phyloP scores from a whole-genome alignment of 2,113 vertebrate species.

The Clarias magur region DNA sequence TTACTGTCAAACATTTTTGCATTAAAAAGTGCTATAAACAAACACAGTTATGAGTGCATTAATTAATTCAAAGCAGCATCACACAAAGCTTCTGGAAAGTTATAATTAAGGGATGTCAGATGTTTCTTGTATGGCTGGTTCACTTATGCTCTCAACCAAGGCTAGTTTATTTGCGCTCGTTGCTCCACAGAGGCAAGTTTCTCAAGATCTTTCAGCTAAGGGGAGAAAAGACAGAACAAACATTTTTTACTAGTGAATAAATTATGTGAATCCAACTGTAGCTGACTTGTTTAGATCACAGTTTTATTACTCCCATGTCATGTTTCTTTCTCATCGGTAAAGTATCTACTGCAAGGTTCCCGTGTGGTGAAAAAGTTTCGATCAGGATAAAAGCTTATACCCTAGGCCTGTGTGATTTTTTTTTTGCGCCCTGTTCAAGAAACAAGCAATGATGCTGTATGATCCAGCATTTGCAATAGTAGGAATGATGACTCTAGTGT shows the following conservation, averaged over 20 bases:
- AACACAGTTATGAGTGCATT: neutral
- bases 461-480: neutral
- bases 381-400: constrained; percentile 30
- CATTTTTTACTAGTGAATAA: neutral
- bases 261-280: neutral
- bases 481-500: neutral
- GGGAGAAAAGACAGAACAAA: constrained; percentile 35
- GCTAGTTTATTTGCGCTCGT: constrained; percentile 85
- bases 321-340: neutral
- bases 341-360: constrained; percentile 1
- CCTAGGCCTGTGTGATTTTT: neutral
- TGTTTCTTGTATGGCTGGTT: constrained; percentile 46
- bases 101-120: constrained; percentile 41
- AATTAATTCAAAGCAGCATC: constrained; percentile 18
- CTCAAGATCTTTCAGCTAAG: constrained; percentile 83
- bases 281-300: neutral
- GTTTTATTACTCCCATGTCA: neutral
- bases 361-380: neutral
- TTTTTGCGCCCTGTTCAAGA: neutral
- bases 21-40: constrained; percentile 30
- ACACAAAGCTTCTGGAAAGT: constrained; percentile 50
- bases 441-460: neutral
- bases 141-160: constrained; percentile 68
- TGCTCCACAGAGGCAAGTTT: constrained; percentile 87
- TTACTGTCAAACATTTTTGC: neutral